phyloP scores from a whole-genome alignment of 2,888 invertebrate genomes.

The Aporophyla lueneburgensis region DNA sequence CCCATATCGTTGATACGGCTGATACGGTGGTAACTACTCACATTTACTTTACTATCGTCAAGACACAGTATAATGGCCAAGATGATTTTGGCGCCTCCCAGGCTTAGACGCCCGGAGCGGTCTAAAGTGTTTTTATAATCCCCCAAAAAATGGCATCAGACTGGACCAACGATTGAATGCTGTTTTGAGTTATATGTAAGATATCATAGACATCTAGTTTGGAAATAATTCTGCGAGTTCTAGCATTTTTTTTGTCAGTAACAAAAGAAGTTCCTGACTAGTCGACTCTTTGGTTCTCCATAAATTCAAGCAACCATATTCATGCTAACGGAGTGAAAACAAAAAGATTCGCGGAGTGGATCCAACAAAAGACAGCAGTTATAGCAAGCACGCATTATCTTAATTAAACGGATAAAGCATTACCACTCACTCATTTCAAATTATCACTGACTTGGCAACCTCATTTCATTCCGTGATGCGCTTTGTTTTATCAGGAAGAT shows the following conservation, averaged over 20 bases:
- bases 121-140: background rate
- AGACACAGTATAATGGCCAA: too few relatives aligned
- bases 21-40: too few relatives aligned
- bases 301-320: conserved; percentile 23
- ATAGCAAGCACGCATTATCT: conserved; percentile 76
- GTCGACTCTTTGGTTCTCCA: conserved; percentile 15
- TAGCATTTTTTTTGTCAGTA: background rate
- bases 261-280: conserved; percentile 4
- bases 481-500: conserved; percentile 24
- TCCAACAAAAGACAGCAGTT: conserved; percentile 68
- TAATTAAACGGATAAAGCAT: conserved; percentile 80
- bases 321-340: conserved; percentile 20
- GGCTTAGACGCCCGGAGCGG: too few relatives aligned
- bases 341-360: conserved; percentile 50
- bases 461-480: conserved; percentile 63
- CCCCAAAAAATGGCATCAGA: background rate
- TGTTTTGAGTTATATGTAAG: background rate
- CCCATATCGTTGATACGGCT: too few relatives aligned
- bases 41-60: too few relatives aligned
- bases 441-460: conserved; percentile 66
- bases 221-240: background rate
- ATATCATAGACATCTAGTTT: background rate
- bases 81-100: too few relatives aligned
- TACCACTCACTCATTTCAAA: conserved; percentile 75
- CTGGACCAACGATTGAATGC: too few relatives aligned